Base-by-base conservation (phyloP, 2,888 invertebrate genomes). In the Myopa tessellatipennis region DNA sequence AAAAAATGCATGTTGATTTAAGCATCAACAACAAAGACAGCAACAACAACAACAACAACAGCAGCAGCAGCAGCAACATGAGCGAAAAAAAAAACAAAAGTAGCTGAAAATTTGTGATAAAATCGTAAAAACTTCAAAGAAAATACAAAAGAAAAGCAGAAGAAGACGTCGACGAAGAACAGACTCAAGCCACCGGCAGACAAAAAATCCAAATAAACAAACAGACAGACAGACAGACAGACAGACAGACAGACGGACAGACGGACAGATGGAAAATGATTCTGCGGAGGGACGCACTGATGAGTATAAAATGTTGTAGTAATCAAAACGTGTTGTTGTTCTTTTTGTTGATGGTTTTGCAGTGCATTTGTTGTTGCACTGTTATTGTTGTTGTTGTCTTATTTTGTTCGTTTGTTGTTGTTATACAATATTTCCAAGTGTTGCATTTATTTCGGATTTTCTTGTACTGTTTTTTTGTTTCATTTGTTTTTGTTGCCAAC, bases 401-500 rank as follows among this genome's bases (percentile, higher is more conserved):
- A 8, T 8, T 34, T 12, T 34, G 1, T 50, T 10, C 16, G 60
- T 60, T 60, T 34, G 18, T 34, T 63, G 58, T 58, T n/a, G 58
- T 16, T 12, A 18, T 6, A 58, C 58, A 18, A 61, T n/a, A 26
- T 61, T n/a, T 61, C 61, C 36, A 55, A 38, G 52, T 12, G 14
- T 45, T 45, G 45, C 45, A 45, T 45, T 45, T 45, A 45, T 45
- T 45, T 61, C 10, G 26, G 18, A 8, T 61, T 61, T 2, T 38
- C 5, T 36, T 63, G 36, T 38, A 55, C 79, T 67, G 74, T 77
- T 74, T 79, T 73, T 67, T 74, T 79, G 55, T 70, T 80, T 75
- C 80, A 78, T 83, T 76, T 61, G 50, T 77, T 79, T 80, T 80
- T 87, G 87, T 88, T 87, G 88, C 87, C 86, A 88, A 88, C 88